These are phyloP conservation scores for Drosophila quinaria DNA, from an alignment of 2,888 invertebrate species.

Conservation along the genomic window DNA sequence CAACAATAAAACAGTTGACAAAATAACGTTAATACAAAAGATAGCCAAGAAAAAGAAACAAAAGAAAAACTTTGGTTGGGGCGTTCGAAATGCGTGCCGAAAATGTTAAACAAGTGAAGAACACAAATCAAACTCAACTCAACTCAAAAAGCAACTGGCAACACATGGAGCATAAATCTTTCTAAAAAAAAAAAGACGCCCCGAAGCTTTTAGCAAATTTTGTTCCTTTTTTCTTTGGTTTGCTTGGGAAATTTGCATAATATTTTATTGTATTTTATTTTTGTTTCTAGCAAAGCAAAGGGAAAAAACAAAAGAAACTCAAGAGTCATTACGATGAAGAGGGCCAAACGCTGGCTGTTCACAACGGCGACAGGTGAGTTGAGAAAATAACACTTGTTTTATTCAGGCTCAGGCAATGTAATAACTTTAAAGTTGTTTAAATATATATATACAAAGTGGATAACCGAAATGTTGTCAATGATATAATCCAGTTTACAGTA, in stretches of 20 bases:
- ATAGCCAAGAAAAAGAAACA: neutral
- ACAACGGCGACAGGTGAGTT: conserved; percentile 86
- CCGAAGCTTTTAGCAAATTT: conserved; percentile 45
- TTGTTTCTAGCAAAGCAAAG: conserved; percentile 43
- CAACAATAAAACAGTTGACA: conserved; percentile 16
- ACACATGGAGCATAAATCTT: conserved; percentile 28
- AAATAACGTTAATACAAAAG: conserved; percentile 49
- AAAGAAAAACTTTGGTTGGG: conserved; percentile 6
- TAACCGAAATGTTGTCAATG: conserved; percentile 41
- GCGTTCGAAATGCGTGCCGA: conserved; percentile 34
- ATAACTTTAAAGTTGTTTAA: conserved; percentile 22
- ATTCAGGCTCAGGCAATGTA: conserved; percentile 17
- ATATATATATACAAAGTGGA: conserved; percentile 24
- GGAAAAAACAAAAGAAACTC: conserved; percentile 31
- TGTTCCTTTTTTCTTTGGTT: conserved; percentile 22
- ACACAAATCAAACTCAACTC: conserved; percentile 36
- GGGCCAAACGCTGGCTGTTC: conserved; percentile 87
- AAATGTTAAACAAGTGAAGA: conserved; percentile 47
- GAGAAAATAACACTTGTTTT: conserved; percentile 3
- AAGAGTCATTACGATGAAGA: conserved; percentile 85
- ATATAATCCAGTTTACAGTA: conserved; percentile 49
- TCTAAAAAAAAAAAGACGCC: neutral
- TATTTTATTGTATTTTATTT: conserved; percentile 31
- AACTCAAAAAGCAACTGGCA: conserved; percentile 9
- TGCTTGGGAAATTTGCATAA: conserved; percentile 36